Percentiles rank a stretch among this genome's conserved stretches.
Conservation (phyloP, 2,113 vertebrate genomes). For the Oreochromis tanganicae region DNA sequence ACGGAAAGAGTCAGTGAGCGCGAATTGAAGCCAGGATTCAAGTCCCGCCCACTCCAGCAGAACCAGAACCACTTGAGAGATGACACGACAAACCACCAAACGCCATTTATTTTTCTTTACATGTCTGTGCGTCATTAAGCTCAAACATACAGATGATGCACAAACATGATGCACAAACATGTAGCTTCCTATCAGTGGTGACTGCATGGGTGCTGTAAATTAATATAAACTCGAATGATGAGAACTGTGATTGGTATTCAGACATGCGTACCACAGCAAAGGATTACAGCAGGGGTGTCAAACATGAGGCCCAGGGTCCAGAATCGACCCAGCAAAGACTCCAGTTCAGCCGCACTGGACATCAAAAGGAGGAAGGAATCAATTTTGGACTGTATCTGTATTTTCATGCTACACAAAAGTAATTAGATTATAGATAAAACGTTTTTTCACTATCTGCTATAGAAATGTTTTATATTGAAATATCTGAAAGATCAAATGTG, state of each 20-base stretch:
- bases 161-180: accelerated
- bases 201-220: background rate
- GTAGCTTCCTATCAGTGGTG: background rate
- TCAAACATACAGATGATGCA: background rate
- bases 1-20: background rate
- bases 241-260: background rate
- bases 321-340: background rate
- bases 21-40: background rate
- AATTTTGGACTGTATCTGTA: accelerated
- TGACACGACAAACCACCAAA: background rate
- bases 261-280: accelerated
- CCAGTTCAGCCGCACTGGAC: background rate
- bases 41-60: background rate
- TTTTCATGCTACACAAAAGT: background rate
- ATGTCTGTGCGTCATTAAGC: background rate
- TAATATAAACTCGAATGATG: background rate
- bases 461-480: background rate
- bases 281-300: background rate
- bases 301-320: background rate
- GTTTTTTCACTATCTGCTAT: background rate
- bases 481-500: background rate
- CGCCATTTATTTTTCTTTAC: background rate
- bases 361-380: background rate
- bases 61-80: background rate
- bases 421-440: accelerated